These are phyloP conservation scores for Ceratosolen fusciceps DNA, from an alignment of 1,140 invertebrate genomes.

Conservation along the genomic window DNA sequence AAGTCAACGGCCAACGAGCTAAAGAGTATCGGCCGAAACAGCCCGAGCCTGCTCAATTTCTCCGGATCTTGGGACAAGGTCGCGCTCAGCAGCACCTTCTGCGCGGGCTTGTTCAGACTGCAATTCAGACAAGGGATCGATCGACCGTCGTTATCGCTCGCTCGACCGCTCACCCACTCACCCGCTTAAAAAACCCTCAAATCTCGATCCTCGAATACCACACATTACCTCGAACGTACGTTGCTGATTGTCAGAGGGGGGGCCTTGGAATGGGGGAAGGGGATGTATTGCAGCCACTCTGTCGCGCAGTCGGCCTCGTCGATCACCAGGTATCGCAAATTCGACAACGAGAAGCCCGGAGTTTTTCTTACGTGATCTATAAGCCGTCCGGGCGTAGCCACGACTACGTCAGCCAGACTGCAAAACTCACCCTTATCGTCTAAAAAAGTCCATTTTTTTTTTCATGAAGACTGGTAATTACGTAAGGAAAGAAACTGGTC, in stretches of 20 bases:
- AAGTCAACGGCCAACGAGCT: constrained; percentile 76
- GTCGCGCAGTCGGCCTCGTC: constrained; percentile 97
- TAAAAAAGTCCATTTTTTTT: no score
- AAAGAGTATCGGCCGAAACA: constrained; percentile 94
- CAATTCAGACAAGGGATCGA: constrained; percentile 51
- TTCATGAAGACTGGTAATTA: no score
- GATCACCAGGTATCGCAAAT: constrained; percentile 89
- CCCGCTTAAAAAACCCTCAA: background rate
- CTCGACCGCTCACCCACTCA: no score
- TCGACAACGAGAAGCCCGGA: constrained; percentile 85
- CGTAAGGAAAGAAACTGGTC: no score
- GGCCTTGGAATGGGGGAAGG: constrained; percentile 62
- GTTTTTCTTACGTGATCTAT: constrained; percentile 93
- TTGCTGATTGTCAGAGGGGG: constrained; percentile 58
- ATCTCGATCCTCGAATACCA: constrained; percentile 28
- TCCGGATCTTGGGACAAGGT: constrained; percentile 97
- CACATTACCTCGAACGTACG: constrained; percentile 46
- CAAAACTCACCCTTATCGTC: constrained; percentile 69
- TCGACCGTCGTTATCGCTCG: no score
- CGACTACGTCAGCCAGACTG: constrained; percentile 87
- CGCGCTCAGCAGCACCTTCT: constrained; percentile 96
- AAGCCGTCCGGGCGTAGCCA: constrained; percentile 93
- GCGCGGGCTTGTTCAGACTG: constrained; percentile 75
- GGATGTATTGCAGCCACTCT: constrained; percentile 86
- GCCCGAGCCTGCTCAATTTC: constrained; percentile 86